Evolutionary conservation across 2,113 vertebrate species (phyloP), one percentile per base, ranked within the genome.

Genomic region (Catharus fuscescens): DNA sequence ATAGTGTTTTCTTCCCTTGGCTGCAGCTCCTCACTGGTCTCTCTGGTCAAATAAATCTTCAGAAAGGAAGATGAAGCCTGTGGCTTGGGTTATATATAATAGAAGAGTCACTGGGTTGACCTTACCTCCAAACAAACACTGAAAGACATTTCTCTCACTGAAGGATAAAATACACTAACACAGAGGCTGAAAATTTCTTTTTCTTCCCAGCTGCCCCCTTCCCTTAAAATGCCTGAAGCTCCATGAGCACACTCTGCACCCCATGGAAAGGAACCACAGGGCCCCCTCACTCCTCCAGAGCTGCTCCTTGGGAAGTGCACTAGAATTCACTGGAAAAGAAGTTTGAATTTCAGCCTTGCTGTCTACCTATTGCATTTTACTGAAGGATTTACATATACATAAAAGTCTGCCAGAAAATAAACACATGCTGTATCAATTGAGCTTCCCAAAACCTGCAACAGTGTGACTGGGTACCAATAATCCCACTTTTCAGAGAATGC

Each of bases 121-220:
- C 90, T 92, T 56, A 70, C 62, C 52, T 88, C 56, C 83, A 48
- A 96, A 76, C 42, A 57, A 90, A 86, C 59, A 56, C n/a, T 13
- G 10, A 40, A 84, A 80, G 66, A 48, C 48, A 44, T 59, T 47
- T 62, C 83, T 74, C 59, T 86, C 25, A 8, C 38, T 56, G 62
- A 83, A 74, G 40, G 67, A 62, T 66, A 80, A 70, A 82, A 94
- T 23, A 53, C 21, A 42, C 47, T 25, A 52, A 90, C 6, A 3
- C 0, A 0, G 69, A 77, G 19, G 9, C 62, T 44, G 70, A 79
- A 80, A 70, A 57, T 56, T 69, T 71, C 34, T 70, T 74, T 28
- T 47, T 36, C 66, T 34, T 67, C 60, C 40, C 60, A 66, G 64
- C 32, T 45, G 62, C 26, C 10, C 25, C 18, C 26, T 82, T 69